Conservation (phyloP, 2,888 invertebrate genomes). For the Lacanobia oleracea region DNA sequence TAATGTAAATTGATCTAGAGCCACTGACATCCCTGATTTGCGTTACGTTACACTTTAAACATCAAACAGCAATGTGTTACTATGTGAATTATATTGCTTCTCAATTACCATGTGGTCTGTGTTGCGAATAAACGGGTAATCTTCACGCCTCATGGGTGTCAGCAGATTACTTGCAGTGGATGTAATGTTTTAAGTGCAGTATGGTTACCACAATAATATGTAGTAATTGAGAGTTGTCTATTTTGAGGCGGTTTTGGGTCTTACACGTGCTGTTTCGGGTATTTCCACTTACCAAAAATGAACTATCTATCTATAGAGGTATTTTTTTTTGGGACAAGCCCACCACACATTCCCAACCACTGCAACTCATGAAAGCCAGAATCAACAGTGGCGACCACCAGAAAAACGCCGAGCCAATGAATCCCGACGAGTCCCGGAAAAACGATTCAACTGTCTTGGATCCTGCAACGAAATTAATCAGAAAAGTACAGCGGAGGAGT, state of each 20-base stretch:
- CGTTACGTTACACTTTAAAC: not conserved
- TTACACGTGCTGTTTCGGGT: not conserved
- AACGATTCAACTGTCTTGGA: too few relatives aligned
- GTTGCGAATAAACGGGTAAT: slow-evolving; percentile 21
- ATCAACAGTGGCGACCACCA: too few relatives aligned
- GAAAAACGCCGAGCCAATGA: too few relatives aligned
- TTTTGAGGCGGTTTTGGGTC: not conserved
- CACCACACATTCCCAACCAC: too few relatives aligned
- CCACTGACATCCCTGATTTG: not conserved
- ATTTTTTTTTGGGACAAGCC: too few relatives aligned
- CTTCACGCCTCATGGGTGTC: not conserved
- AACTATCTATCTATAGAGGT: too few relatives aligned
- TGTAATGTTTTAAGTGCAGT: not conserved
- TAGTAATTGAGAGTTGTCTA: not conserved
- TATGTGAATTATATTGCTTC: slow-evolving; percentile 28
- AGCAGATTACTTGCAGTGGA: not conserved
- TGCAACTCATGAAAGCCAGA: too few relatives aligned
- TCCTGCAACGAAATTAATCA: too few relatives aligned
- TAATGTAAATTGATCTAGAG: too few relatives aligned
- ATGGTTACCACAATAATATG: not conserved
- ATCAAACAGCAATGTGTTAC: slow-evolving; percentile 25
- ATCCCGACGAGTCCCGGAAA: too few relatives aligned
- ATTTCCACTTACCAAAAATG: not conserved
- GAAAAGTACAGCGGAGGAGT: too few relatives aligned
- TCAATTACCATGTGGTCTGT: slow-evolving; percentile 12